Evolutionary conservation across 92 coral and sea anemone species (phyloP).

Genomic region (Nematostella vectensis): DNA sequence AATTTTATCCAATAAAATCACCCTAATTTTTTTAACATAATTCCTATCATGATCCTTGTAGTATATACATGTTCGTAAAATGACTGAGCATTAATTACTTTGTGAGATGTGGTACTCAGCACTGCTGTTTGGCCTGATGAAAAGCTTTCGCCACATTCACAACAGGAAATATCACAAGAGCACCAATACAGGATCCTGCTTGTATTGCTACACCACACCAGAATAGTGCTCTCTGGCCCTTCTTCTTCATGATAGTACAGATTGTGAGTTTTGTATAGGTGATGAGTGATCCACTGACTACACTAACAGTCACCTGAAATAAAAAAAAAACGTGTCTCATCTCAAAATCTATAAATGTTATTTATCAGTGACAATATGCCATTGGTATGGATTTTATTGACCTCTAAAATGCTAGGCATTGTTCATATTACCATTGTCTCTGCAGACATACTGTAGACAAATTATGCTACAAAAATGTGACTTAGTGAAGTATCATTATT

Average conservation of each 20-base stretch:
- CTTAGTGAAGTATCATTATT: too few species aligned
- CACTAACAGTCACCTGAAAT: slow-evolving; percentile 65
- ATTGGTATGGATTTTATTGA: not conserved
- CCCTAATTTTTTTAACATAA: too few species aligned
- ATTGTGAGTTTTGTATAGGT: slow-evolving; percentile 76
- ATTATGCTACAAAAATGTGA: too few species aligned
- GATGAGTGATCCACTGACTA: slow-evolving; percentile 51
- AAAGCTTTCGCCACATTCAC: slow-evolving; percentile 69
- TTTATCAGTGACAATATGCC: not conserved
- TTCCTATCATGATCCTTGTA: too few species aligned
- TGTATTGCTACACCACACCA: slow-evolving; percentile 95
- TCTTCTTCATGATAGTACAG: slow-evolving; percentile 72
- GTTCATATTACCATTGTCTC: too few species aligned
- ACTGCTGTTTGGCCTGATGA: slow-evolving; percentile 56
- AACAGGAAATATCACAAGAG: slow-evolving; percentile 74
- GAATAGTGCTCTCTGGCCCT: slow-evolving; percentile 65
- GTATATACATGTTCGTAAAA: too few species aligned
- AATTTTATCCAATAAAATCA: too few species aligned
- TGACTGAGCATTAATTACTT: too few species aligned
- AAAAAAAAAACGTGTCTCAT: slow-evolving; percentile 5
- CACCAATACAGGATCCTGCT: slow-evolving; percentile 82
- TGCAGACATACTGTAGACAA: too few species aligned
- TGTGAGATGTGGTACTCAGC: too few species aligned
- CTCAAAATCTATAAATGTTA: not conserved
- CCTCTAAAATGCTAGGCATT: too few species aligned